Conservation (phyloP, 2,888 invertebrate genomes). For the Sminthurinus aureus region DNA sequence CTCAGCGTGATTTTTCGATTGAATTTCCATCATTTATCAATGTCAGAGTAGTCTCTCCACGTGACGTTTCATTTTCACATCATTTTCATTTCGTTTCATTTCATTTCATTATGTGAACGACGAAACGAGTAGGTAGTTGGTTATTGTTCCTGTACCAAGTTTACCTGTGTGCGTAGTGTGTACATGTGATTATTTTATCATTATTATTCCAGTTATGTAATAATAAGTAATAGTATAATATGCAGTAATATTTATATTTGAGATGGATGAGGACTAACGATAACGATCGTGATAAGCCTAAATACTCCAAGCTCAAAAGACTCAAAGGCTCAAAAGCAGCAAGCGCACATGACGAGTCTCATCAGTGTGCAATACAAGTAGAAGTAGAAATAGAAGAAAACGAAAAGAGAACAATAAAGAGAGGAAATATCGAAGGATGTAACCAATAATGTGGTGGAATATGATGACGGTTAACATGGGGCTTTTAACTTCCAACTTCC, state of each 20-base stretch:
- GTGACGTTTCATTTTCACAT: conserved; percentile 47
- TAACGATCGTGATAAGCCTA: neutral
- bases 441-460: neutral
- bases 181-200: neutral
- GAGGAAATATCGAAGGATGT: conserved; percentile 5
- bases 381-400: neutral
- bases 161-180: no score
- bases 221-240: no score
- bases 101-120: neutral
- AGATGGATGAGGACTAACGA: neutral
- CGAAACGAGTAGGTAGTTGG: neutral
- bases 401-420: neutral
- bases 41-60: conserved; percentile 41
- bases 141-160: no score
- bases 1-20: conserved; percentile 53
- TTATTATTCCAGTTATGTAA: no score
- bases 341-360: neutral
- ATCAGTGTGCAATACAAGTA: neutral
- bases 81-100: conserved; percentile 22
- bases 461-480: neutral
- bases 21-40: conserved; percentile 48
- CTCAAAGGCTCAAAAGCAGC: neutral
- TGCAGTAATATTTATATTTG: neutral
- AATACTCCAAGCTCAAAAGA: conserved; percentile 11
- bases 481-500: neutral